A percentile compares a stretch with the other conserved stretches of the same genome.
These are phyloP conservation scores for Parus major DNA, from an alignment of 2,113 vertebrate genomes.

Conservation along the genomic window DNA sequence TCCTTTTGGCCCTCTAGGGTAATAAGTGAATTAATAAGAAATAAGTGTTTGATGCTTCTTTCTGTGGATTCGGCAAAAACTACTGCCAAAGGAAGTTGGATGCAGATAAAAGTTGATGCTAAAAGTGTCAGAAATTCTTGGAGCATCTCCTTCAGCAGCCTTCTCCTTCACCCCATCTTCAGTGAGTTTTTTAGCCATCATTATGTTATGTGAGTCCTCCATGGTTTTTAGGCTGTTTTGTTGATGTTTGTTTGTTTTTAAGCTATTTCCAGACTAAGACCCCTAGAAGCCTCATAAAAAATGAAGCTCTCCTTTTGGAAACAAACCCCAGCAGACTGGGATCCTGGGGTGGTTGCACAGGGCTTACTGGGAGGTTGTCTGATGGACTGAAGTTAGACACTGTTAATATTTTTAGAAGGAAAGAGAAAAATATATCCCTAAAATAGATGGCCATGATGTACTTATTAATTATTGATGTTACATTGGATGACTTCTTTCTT, in stretches of 20 bases:
- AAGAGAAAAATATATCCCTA: neutral
- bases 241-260: neutral
- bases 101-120: neutral
- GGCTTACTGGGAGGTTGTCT: neutral
- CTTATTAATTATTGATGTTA: conserved; percentile 17
- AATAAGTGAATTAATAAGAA: neutral
- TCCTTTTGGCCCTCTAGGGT: neutral
- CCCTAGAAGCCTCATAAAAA: neutral
- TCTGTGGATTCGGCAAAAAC: neutral
- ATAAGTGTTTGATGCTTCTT: neutral
- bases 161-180: neutral
- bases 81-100: neutral
- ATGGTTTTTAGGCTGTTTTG: neutral
- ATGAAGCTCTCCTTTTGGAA: neutral
- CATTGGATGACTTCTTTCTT: neutral
- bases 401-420: neutral
- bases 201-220: neutral
- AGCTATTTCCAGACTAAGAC: neutral
- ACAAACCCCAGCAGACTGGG: neutral
- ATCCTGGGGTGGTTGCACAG: rapidly evolving
- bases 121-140: neutral
- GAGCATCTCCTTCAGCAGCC: neutral
- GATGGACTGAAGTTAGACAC: neutral
- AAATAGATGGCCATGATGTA: neutral
- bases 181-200: neutral